Evolutionary conservation across 2,888 invertebrate species (phyloP), one percentile per base, ranked within the genome.

Genomic region (Lasioglossum figueresi): DNA sequence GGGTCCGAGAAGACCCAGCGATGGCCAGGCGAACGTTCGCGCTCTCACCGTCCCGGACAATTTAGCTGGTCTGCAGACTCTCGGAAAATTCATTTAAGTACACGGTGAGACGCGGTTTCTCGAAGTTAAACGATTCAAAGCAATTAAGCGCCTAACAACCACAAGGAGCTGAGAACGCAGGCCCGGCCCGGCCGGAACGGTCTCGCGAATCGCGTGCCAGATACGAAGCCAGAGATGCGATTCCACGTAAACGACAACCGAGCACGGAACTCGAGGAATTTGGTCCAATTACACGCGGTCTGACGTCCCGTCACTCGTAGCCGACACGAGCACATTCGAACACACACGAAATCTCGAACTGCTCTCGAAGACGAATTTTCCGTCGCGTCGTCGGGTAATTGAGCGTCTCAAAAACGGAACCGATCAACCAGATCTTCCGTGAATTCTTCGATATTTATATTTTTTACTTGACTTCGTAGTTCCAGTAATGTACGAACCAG

Each of bases 271-370:
- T 83, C 84, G 82, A 63, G 88, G 87, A 85, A 89, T 90, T 84
- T 74, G 86, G 81, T 56, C 88, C 91, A 91, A 91, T 91, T 91
- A 91, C 88, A 76, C 74, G 75, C 75, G 72, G 48, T 74, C 77
- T 81, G 88, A 90, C 85, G 84, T 83, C 80, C 79, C 74, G 90
- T 88, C 89, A 81, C 81, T 89, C 84, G 79, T 84, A 84, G 72
- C 43, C 56, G 71, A 23, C 75, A 66, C 23, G 23, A 63, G 71
- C 70, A 19, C 40, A 6, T 68, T 71, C 16, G 66, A 68, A 56
- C 31, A 70, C 72, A 59, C 52, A 19, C 84, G 59, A 79, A 80
- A 71, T 48, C n/a, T 82, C 71, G 23, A 40, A 23, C 34, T 2
- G 23, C 19, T 16, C 74, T 72, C 45, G 66, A 31, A 73, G 63